These are phyloP conservation scores for Mormoops blainvillei DNA, from an alignment of 2,113 vertebrate genomes.

Conservation along the genomic window DNA sequence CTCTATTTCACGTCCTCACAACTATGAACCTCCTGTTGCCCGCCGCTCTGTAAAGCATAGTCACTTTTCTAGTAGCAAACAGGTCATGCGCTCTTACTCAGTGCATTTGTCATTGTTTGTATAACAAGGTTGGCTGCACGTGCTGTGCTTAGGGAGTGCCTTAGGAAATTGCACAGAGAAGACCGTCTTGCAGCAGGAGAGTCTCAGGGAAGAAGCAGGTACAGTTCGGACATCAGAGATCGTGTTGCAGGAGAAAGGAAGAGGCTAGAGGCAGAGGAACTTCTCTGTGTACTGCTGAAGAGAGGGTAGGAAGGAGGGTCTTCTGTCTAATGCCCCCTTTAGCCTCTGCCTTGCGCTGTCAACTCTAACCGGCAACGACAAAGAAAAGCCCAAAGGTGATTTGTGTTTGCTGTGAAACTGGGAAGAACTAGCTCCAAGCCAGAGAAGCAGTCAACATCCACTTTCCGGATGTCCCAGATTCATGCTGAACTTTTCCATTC, in stretches of 20 bases:
- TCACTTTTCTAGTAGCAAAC: background rate
- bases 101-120: background rate
- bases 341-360: background rate
- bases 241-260: background rate
- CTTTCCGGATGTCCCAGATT: constrained; percentile 32
- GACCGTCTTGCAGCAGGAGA: background rate
- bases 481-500: constrained; percentile 41
- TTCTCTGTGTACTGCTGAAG: background rate
- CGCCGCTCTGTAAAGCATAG: background rate
- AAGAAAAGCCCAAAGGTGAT: background rate
- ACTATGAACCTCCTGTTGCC: background rate
- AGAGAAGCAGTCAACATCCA: background rate
- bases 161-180: background rate
- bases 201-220: background rate
- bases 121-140: background rate
- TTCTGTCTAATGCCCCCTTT: background rate
- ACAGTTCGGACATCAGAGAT: background rate
- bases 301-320: background rate
- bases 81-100: background rate
- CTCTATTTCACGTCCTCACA: background rate
- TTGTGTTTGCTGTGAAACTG: background rate
- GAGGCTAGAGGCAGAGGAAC: background rate
- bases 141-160: background rate
- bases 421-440: background rate
- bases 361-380: background rate